A percentile compares a stretch with the other conserved stretches of the same genome.
Conservation (phyloP, 2,888 invertebrate species). For the Abrostola triplasia region DNA sequence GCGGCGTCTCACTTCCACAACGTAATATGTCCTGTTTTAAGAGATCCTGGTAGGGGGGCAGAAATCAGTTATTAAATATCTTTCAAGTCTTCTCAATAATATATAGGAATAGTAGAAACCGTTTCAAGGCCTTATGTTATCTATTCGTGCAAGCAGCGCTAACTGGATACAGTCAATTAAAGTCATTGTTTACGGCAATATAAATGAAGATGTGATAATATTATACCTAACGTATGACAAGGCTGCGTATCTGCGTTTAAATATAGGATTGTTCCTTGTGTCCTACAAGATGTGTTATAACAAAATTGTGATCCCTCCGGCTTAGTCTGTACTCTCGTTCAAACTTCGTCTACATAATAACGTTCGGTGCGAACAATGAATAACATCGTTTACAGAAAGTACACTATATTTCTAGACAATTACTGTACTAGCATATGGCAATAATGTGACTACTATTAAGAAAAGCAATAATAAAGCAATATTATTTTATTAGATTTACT, state of each 20-base stretch:
- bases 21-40: no score
- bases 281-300: neutral
- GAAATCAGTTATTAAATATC: no score
- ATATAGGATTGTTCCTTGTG: neutral
- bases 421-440: conserved; percentile 57
- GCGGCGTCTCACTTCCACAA: no score
- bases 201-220: neutral
- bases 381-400: conserved; percentile 51
- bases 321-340: neutral
- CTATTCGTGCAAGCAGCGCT: neutral
- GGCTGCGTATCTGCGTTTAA: conserved; percentile 29
- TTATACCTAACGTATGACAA: neutral
- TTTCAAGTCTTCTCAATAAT: no score
- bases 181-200: neutral
- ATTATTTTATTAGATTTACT: conserved; percentile 68
- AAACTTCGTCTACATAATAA: conserved; percentile 3
- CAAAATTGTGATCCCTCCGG: neutral
- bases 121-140: no score
- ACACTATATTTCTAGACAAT: conserved; percentile 39
- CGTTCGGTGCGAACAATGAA: neutral
- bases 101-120: no score
- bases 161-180: conserved; percentile 1
- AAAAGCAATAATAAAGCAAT: conserved; percentile 77
- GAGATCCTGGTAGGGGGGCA: no score
- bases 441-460: conserved; percentile 59